Evolutionary conservation across 2,797 vertebrate genomes (phyloP).

Genomic region (Gallinago stenura): DNA sequence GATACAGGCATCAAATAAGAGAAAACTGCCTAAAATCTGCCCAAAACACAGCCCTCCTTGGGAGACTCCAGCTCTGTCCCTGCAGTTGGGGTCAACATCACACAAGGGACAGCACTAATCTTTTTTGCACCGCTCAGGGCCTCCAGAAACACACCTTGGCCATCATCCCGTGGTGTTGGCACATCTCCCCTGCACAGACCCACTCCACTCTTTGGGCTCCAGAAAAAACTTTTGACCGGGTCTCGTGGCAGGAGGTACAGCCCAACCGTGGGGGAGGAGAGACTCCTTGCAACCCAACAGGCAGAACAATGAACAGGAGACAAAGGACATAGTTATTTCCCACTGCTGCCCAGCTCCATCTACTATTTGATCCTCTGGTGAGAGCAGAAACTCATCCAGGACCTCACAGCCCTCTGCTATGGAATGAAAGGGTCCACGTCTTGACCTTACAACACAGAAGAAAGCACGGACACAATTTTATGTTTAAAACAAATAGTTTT

Average conservation of each 20-base stretch:
- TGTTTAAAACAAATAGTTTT: background rate
- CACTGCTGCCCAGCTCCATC: background rate
- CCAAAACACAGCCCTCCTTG: accelerated
- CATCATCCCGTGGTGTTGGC: background rate
- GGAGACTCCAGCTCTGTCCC: background rate
- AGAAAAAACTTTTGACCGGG: background rate
- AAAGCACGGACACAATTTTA: background rate
- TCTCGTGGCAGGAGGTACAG: accelerated
- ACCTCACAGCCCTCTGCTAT: background rate
- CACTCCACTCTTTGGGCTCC: background rate
- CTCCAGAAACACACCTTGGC: background rate
- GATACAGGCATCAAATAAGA: background rate
- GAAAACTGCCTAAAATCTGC: background rate
- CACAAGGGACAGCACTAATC: accelerated
- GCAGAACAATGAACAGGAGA: background rate
- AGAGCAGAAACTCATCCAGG: background rate
- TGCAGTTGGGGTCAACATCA: background rate
- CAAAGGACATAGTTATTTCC: background rate
- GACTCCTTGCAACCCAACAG: background rate
- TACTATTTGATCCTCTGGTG: background rate
- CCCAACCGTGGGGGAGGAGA: background rate
- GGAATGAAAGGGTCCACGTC: accelerated
- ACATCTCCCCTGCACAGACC: background rate
- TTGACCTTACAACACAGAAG: accelerated
- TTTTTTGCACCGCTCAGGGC: accelerated